Conservation (phyloP, 2,888 invertebrate genomes). For the Lithophane ornitopus region DNA sequence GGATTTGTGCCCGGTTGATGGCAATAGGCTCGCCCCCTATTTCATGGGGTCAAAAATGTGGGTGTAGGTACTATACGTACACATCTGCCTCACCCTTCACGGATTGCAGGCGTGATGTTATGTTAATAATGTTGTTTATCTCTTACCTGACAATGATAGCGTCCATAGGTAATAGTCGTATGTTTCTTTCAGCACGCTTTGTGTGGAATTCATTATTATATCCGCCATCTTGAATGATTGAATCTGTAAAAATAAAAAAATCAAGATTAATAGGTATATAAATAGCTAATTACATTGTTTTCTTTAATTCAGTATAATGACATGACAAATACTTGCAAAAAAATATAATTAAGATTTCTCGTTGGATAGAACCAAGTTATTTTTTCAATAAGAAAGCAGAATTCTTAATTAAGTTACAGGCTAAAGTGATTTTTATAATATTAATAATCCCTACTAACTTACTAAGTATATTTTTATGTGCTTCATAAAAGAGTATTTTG, state of each 20-base stretch:
- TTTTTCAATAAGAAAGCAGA: too few species aligned
- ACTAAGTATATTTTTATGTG: slow-evolving; percentile 6
- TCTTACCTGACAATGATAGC: slow-evolving; percentile 93
- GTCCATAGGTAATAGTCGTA: slow-evolving; percentile 95
- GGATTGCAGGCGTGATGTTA: background rate
- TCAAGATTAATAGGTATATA: background rate
- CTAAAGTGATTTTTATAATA: background rate
- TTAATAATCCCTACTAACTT: slow-evolving; percentile 6
- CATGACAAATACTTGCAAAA: background rate
- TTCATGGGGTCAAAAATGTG: background rate
- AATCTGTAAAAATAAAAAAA: slow-evolving; percentile 77
- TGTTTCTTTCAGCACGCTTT: slow-evolving; percentile 87
- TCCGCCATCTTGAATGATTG: slow-evolving; percentile 78
- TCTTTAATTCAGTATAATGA: background rate
- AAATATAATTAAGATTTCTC: background rate
- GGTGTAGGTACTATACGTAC: background rate
- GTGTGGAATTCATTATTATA: slow-evolving; percentile 88
- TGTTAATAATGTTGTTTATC: background rate
- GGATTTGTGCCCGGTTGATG: background rate
- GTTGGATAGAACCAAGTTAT: background rate
- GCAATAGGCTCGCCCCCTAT: background rate
- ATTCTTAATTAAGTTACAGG: slow-evolving; percentile 5
- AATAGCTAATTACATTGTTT: too few species aligned
- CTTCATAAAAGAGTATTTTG: slow-evolving; percentile 9
- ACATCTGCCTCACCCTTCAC: background rate